A percentile compares a stretch with the other conserved stretches of the same genome.
Evolutionary conservation across 2,888 invertebrate genomes (phyloP).

Genomic region (Orchesellides sinensis): DNA sequence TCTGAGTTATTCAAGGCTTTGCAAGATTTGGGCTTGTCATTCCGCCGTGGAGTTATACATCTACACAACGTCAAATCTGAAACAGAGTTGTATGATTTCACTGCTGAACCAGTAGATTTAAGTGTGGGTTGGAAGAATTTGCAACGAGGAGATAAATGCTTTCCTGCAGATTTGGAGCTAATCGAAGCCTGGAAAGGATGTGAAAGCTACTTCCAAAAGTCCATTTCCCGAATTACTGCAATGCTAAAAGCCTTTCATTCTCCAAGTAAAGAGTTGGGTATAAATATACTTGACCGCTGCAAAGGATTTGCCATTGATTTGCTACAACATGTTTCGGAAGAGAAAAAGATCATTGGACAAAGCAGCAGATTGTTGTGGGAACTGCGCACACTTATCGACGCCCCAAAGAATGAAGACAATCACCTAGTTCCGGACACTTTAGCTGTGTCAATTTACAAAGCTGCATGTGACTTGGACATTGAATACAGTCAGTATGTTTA

Average conservation of each 20-base stretch:
- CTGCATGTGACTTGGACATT: constrained; percentile 56
- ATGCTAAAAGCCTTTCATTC: constrained; percentile 82
- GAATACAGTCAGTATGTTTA: constrained; percentile 64
- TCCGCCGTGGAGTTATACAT: constrained; percentile 84
- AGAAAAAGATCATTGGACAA: constrained; percentile 64
- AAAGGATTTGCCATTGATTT: constrained; percentile 90
- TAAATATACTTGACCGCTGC: constrained; percentile 89
- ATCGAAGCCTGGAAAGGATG: constrained; percentile 85
- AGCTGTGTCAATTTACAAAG: constrained; percentile 47
- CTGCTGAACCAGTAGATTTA: constrained; percentile 85
- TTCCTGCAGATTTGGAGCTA: constrained; percentile 78
- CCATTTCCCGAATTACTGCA: constrained; percentile 83
- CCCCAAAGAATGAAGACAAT: not conserved
- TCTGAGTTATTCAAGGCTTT: constrained; percentile 91
- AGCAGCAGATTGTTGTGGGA: constrained; percentile 67
- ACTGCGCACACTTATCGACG: constrained; percentile 41
- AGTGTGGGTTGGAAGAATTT: constrained; percentile 77
- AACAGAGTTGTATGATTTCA: constrained; percentile 78
- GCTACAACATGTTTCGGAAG: constrained; percentile 77
- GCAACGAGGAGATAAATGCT: not conserved
- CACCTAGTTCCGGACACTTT: constrained; percentile 4
- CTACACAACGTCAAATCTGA: constrained; percentile 74
- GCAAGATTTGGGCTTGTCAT: constrained; percentile 85
- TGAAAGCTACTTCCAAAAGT: constrained; percentile 86
- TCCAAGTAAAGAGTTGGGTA: constrained; percentile 88